Evolutionary conservation across 2,888 invertebrate species (phyloP).

Genomic region (Lordiphosa andalusiaca): DNA sequence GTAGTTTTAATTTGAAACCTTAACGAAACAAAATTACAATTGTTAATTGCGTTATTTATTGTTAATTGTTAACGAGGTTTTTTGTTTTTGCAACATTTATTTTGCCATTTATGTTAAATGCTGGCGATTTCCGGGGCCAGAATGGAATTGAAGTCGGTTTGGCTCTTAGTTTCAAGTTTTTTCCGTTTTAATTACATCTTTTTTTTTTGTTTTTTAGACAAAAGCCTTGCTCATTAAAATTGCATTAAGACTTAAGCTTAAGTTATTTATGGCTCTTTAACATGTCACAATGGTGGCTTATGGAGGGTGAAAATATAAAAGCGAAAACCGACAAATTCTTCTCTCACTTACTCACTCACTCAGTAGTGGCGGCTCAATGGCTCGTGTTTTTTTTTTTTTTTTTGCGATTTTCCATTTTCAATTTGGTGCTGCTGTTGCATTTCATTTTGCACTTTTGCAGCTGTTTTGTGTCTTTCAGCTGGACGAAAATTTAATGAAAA

Average conservation of each 20-base stretch:
- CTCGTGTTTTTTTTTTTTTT: constrained; percentile 8
- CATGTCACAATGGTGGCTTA: constrained; percentile 32
- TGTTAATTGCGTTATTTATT: constrained; percentile 27
- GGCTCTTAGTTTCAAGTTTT: neutral
- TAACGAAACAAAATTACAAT: constrained; percentile 21
- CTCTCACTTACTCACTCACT: constrained; percentile 1
- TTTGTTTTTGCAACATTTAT: constrained; percentile 28
- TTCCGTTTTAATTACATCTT: constrained; percentile 16
- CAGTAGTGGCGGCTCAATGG: constrained; percentile 3
- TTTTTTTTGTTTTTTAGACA: neutral
- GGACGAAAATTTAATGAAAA: constrained; percentile 64
- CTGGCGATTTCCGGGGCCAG: constrained; percentile 46
- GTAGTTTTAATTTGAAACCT: neutral
- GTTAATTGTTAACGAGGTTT: constrained; percentile 9
- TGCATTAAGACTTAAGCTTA: constrained; percentile 39
- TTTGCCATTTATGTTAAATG: constrained; percentile 46
- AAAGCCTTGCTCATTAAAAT: constrained; percentile 42
- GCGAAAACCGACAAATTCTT: neutral
- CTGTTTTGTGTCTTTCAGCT: constrained; percentile 66
- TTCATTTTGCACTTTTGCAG: constrained; percentile 53
- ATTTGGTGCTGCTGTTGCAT: constrained; percentile 28
- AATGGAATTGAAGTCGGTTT: constrained; percentile 11
- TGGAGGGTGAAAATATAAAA: constrained; percentile 2
- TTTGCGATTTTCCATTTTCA: constrained; percentile 30
- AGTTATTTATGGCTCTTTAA: constrained; percentile 48